Percentiles rank a stretch among this genome's conserved stretches.
These are phyloP conservation scores for Crocodylus rhombifer DNA, from an alignment of 2,797 vertebrate genomes.

Conservation along the genomic window DNA sequence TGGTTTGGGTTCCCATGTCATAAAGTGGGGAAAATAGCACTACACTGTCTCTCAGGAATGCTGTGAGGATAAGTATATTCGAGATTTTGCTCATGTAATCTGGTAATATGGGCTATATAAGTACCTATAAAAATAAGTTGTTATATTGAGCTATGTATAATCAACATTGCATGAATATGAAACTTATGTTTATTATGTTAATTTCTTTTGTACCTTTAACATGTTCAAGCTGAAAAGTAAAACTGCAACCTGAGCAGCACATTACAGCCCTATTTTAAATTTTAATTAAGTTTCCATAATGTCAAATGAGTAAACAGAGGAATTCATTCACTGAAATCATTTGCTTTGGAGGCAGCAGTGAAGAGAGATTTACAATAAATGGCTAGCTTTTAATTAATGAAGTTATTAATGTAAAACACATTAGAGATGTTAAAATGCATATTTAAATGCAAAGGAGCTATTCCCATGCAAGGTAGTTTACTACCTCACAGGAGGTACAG, in stretches of 20 bases:
- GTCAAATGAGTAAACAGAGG: too few relatives aligned
- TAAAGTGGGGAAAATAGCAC: too few relatives aligned
- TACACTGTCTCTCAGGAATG: background rate
- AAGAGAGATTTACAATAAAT: background rate
- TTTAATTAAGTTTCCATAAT: background rate
- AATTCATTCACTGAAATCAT: background rate
- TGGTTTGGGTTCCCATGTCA: too few relatives aligned
- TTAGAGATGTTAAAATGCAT: background rate
- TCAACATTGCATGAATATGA: background rate
- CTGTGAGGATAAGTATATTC: background rate
- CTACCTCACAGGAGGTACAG: too few relatives aligned
- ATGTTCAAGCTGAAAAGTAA: background rate
- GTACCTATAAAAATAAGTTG: background rate
- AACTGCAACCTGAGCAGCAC: background rate
- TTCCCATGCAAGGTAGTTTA: too few relatives aligned
- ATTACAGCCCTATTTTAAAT: background rate
- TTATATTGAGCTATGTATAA: background rate
- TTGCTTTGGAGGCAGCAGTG: background rate
- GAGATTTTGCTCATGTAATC: background rate
- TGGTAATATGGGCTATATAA: background rate
- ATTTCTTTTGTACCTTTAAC: background rate
- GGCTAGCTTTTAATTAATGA: background rate
- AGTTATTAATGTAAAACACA: background rate
- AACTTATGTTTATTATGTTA: background rate
- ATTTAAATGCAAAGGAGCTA: too few relatives aligned